Percentiles rank a stretch among this genome's conserved stretches.
These are phyloP conservation scores for Schizopygopsis pylzovi DNA, from an alignment of 2,797 vertebrate species.

Conservation along the genomic window DNA sequence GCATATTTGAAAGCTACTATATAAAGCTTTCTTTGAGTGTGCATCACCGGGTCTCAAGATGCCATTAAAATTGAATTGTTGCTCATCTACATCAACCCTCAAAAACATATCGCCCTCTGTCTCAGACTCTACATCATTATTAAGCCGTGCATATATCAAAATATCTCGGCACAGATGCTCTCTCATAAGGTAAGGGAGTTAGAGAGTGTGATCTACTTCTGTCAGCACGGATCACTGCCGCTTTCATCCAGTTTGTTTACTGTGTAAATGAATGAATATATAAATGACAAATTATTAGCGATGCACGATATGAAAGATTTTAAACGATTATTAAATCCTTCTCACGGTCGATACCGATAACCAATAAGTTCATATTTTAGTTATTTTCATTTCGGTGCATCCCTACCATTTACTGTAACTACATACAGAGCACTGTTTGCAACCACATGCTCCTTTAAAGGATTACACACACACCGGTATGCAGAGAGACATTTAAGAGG, in stretches of 20 bases:
- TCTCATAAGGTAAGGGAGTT: constrained; percentile 37
- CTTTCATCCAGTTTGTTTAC: constrained; percentile 12
- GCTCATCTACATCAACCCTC: constrained; percentile 3
- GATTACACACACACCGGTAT: no score
- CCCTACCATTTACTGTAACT: no score
- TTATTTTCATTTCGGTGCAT: no score
- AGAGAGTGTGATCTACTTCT: constrained; percentile 18
- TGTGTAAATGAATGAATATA: not conserved
- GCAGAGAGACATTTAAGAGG: no score
- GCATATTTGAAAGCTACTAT: constrained; percentile 24
- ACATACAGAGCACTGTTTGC: no score
- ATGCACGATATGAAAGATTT: no score
- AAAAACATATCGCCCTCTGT: not conserved
- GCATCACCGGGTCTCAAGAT: not conserved
- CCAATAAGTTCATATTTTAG: no score
- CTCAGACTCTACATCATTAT: constrained; percentile 15
- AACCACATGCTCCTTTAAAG: no score
- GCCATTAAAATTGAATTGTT: not conserved
- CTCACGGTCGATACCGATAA: no score
- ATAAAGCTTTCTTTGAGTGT: not conserved
- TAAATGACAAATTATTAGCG: not conserved
- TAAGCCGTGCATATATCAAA: constrained; percentile 14
- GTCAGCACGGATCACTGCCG: not conserved
- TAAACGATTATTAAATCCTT: no score
- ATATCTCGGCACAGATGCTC: constrained; percentile 48